These are phyloP conservation scores for Dromaius novaehollandiae DNA, from an alignment of 2,113 vertebrate genomes.

Conservation along the genomic window DNA sequence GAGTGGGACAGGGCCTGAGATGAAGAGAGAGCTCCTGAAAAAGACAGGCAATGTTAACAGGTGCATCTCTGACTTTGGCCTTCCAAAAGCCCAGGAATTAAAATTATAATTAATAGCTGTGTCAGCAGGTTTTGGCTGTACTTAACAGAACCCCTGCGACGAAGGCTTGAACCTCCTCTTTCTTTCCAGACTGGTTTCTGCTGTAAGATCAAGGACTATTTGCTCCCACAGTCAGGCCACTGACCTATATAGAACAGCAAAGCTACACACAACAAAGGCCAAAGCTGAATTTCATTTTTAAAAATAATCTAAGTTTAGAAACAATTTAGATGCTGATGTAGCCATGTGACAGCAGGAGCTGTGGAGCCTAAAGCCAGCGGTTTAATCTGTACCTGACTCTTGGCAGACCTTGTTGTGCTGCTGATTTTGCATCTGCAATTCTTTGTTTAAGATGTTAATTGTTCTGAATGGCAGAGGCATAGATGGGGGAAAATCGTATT, in stretches of 20 bases:
- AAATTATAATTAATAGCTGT: constrained; percentile 6
- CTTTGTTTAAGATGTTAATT: neutral
- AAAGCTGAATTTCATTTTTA: neutral
- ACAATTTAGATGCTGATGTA: constrained; percentile 2
- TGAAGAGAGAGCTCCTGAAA: neutral
- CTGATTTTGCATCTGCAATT: neutral
- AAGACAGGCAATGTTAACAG: neutral
- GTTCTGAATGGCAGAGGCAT: neutral
- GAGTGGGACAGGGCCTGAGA: neutral
- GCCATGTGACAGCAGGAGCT: neutral
- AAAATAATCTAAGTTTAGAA: constrained; percentile 45
- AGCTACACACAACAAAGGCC: neutral
- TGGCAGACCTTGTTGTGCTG: neutral
- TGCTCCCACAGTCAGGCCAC: neutral
- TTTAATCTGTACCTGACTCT: constrained; percentile 11
- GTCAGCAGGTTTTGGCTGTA: neutral
- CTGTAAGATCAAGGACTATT: neutral
- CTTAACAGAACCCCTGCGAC: neutral
- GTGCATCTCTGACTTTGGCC: neutral
- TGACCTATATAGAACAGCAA: constrained; percentile 26
- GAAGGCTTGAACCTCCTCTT: neutral
- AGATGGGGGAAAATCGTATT: neutral
- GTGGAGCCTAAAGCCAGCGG: neutral
- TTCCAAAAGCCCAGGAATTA: neutral
- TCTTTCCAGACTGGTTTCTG: neutral